Evolutionary conservation across 2,113 vertebrate genomes (phyloP).

Genomic region (Scomber scombrus): DNA sequence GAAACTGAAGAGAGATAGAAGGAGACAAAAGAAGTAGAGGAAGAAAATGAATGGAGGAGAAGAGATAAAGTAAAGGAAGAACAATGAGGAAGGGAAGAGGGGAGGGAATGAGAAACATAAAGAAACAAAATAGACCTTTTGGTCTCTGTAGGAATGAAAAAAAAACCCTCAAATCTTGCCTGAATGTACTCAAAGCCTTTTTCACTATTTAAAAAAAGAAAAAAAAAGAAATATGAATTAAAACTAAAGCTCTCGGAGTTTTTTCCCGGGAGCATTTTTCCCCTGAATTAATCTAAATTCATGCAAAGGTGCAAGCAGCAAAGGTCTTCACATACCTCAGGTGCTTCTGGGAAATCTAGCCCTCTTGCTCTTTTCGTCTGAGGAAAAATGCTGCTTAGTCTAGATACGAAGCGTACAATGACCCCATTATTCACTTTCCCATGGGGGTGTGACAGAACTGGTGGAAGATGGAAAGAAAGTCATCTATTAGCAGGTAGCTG

Average conservation of each 20-base stretch:
- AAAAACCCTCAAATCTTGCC: constrained; percentile 3
- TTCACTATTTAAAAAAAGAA: background rate
- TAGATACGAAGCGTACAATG: constrained; percentile 45
- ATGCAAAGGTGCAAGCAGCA: constrained; percentile 36
- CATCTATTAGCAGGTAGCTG: constrained; percentile 19
- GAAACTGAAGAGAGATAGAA: background rate
- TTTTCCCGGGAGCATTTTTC: constrained; percentile 48
- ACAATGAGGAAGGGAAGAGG: background rate
- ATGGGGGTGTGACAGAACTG: constrained; percentile 40
- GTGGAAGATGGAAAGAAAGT: constrained; percentile 17
- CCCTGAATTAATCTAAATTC: constrained; percentile 58
- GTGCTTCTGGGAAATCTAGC: constrained; percentile 48
- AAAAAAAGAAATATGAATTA: constrained; percentile 18
- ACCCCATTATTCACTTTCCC: constrained; percentile 58
- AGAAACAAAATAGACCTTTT: background rate
- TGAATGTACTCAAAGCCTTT: constrained; percentile 6
- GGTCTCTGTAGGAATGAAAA: constrained; percentile 11
- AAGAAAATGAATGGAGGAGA: background rate
- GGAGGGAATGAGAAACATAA: background rate
- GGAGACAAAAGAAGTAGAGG: background rate
- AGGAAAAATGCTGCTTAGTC: constrained; percentile 43
- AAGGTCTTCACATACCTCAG: constrained; percentile 29
- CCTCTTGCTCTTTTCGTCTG: constrained; percentile 35
- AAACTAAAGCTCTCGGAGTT: constrained; percentile 26
- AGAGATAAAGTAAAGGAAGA: background rate